A percentile compares a stretch with the other conserved stretches of the same genome.
Evolutionary conservation across 2,113 vertebrate species (phyloP).

Genomic region (Acinonyx jubatus): DNA sequence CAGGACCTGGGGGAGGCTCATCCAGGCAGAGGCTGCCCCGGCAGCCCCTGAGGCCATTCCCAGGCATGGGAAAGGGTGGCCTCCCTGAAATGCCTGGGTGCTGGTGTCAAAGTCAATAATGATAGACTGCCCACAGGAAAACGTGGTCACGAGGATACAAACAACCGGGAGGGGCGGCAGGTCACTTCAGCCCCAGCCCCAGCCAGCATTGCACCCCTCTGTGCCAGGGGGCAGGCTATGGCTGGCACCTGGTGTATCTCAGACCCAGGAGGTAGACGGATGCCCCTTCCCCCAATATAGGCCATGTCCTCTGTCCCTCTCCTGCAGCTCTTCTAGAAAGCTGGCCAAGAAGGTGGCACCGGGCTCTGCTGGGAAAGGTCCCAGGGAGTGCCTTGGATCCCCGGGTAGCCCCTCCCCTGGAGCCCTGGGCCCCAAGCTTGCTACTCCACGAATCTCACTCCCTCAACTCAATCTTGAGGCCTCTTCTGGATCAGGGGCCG

Average conservation of each 20-base stretch:
- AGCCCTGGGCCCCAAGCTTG: background rate
- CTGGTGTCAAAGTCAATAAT: background rate
- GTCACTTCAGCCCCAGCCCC: background rate
- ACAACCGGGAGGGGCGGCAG: background rate
- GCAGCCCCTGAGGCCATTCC: background rate
- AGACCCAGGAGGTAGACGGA: background rate
- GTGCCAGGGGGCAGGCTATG: background rate
- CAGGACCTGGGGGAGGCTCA: background rate
- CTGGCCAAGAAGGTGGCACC: background rate
- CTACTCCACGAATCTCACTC: fast-evolving
- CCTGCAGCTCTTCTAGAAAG: background rate
- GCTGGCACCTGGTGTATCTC: background rate
- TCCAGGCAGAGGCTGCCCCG: background rate
- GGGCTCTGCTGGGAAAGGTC: background rate
- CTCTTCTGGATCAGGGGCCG: background rate
- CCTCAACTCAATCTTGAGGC: background rate
- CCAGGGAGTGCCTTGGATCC: fast-evolving
- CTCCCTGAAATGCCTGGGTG: background rate
- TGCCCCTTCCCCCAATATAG: background rate
- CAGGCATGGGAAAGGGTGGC: background rate
- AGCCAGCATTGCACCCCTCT: background rate
- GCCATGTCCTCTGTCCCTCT: background rate
- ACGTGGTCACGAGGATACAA: background rate
- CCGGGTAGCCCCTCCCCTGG: background rate
- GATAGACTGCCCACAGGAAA: background rate